Percentiles rank a stretch among this genome's conserved stretches.
Evolutionary conservation across 1,140 invertebrate genomes (phyloP).

Genomic region (Zaprionus capensis): DNA sequence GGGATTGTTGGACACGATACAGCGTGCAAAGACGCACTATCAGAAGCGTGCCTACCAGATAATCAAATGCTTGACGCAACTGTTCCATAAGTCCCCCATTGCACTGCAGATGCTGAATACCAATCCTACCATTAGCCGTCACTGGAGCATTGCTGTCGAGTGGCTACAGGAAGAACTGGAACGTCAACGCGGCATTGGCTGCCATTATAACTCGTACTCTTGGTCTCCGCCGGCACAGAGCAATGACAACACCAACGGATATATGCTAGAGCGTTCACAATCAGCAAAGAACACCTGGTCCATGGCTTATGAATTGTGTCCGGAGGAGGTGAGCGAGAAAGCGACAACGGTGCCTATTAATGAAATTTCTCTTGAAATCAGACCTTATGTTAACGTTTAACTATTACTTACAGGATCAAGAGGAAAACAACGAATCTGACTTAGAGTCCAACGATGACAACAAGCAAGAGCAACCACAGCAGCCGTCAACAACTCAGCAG

Average conservation of each 20-base stretch:
- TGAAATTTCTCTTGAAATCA: not conserved
- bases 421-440: conserved; percentile 83
- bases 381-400: conserved; percentile 19
- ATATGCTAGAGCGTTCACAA: conserved; percentile 96
- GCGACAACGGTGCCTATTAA: conserved; percentile 53
- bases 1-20: conserved; percentile 96
- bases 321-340: conserved; percentile 88
- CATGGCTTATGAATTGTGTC: conserved; percentile 92
- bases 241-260: conserved; percentile 97
- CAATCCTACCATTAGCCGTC: conserved; percentile 91
- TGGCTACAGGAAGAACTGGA: conserved; percentile 98
- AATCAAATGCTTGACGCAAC: conserved; percentile 96
- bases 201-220: conserved; percentile 90
- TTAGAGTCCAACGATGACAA: conserved; percentile 76
- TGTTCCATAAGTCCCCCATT: conserved; percentile 93
- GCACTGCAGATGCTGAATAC: conserved; percentile 91
- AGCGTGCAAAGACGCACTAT: conserved; percentile 96
- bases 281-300: conserved; percentile 96
- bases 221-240: conserved; percentile 97
- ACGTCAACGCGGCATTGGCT: conserved; percentile 85
- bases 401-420: conserved; percentile 66
- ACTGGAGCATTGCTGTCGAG: conserved; percentile 94
- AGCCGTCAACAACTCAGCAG: conserved; percentile 33
- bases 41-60: conserved; percentile 98
- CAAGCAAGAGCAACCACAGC: conserved; percentile 54